Conservation (phyloP, 2,888 invertebrate genomes). For the Barypeithes pellucidus region DNA sequence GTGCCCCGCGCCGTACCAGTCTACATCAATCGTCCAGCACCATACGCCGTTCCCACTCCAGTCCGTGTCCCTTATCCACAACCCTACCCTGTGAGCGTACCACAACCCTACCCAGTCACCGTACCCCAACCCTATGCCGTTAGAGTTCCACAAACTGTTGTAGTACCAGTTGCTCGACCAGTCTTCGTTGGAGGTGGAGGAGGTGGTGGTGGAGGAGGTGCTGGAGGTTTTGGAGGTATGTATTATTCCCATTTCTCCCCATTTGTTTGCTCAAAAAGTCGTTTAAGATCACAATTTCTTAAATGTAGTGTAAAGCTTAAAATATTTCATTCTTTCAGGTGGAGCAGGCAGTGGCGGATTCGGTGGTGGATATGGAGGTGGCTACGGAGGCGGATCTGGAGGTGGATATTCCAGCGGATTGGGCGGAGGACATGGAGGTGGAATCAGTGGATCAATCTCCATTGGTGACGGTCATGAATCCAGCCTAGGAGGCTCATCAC, state of each 20-base stretch:
- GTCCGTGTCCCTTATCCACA: constrained; percentile 71
- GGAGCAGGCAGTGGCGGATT: constrained; percentile 40
- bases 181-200: constrained; percentile 59
- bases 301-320: too few relatives aligned
- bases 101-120: constrained; percentile 74
- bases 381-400: constrained; percentile 39
- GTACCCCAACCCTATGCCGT: constrained; percentile 73
- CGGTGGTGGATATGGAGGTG: constrained; percentile 49
- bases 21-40: constrained; percentile 63
- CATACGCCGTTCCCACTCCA: constrained; percentile 68
- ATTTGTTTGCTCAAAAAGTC: too few relatives aligned
- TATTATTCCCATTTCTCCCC: too few relatives aligned
- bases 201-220: constrained; percentile 54
- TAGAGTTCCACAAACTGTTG: constrained; percentile 63
- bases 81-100: constrained; percentile 70
- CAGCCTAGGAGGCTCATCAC: constrained; percentile 23
- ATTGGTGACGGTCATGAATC: constrained; percentile 35
- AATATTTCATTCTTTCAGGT: constrained; percentile 1
- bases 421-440: constrained; percentile 34
- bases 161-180: constrained; percentile 61
- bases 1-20: constrained; percentile 61
- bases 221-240: constrained; percentile 48
- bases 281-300: too few relatives aligned
- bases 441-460: constrained; percentile 30
- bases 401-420: constrained; percentile 34